Percentiles rank a stretch among this genome's conserved stretches.
Conservation (phyloP, 2,113 vertebrate species). For the Dipodomys merriami region DNA sequence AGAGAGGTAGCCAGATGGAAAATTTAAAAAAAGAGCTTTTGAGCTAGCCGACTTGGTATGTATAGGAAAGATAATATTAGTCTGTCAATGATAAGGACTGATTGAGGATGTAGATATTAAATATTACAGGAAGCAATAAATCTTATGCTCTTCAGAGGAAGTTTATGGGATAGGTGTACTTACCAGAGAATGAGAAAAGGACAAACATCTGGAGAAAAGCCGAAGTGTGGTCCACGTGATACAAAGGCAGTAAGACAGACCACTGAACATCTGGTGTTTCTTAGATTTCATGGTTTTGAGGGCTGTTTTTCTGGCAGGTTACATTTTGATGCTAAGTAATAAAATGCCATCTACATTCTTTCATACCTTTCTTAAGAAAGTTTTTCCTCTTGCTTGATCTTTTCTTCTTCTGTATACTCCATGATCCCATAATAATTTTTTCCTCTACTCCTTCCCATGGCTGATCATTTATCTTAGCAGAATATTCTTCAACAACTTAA, state of each 20-base stretch:
- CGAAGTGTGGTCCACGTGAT: neutral
- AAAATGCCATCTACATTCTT: conserved; percentile 46
- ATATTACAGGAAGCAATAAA: conserved; percentile 61
- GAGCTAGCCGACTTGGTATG: conserved; percentile 13
- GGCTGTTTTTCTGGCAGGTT: conserved; percentile 16
- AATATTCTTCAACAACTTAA: neutral
- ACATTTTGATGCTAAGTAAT: conserved; percentile 55
- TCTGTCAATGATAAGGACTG: conserved; percentile 37
- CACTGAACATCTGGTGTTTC: conserved; percentile 51
- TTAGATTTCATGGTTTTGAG: conserved; percentile 48
- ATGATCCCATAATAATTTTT: neutral
- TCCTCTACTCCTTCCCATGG: neutral
- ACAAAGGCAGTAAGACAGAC: conserved; percentile 42
- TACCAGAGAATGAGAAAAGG: conserved; percentile 34
- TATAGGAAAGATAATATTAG: conserved; percentile 23
- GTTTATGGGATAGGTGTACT: conserved; percentile 15
- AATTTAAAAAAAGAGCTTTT: neutral
- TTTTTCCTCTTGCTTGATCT: neutral
- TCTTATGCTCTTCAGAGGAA: conserved; percentile 19
- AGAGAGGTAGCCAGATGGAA: conserved; percentile 10
- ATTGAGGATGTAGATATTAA: conserved; percentile 57
- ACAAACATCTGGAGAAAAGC: conserved; percentile 28
- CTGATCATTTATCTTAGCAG: neutral
- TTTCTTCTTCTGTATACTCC: neutral
- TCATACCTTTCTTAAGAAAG: neutral